phyloP scores from a whole-genome alignment of 2,113 vertebrate species.

The Oreochromis niloticus region DNA sequence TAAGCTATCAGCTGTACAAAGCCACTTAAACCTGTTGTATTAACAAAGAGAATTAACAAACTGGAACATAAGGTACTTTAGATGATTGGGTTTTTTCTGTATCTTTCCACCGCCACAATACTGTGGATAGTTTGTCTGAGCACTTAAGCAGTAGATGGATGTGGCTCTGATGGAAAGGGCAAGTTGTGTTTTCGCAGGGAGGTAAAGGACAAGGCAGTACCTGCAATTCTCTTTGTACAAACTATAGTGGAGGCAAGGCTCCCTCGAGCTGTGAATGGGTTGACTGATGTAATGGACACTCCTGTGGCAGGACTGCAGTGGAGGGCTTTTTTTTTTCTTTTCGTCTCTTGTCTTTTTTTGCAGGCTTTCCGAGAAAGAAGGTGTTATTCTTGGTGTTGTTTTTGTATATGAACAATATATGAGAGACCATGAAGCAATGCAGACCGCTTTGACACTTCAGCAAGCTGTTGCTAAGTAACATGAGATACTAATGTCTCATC shows the following conservation, averaged over 20 bases:
- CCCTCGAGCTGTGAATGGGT: neutral
- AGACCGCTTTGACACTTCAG: neutral
- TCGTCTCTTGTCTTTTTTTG: neutral
- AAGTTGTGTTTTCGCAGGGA: constrained; percentile 23
- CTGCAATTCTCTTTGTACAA: constrained; percentile 15
- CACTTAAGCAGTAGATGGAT: constrained; percentile 28
- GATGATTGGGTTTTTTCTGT: neutral
- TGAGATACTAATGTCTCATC: neutral
- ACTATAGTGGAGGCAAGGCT: neutral
- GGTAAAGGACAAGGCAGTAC: neutral
- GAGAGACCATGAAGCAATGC: neutral
- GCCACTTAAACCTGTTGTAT: neutral
- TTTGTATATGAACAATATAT: neutral
- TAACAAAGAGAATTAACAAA: neutral
- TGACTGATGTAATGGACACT: constrained; percentile 14
- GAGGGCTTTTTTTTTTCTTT: neutral
- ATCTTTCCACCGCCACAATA: neutral
- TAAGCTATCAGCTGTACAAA: neutral
- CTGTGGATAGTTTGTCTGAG: neutral
- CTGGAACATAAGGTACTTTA: neutral
- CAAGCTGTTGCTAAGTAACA: constrained; percentile 34
- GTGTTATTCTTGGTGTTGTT: neutral
- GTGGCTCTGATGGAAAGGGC: constrained; percentile 32
- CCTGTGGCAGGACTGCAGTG: neutral
- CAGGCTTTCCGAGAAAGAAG: neutral